Conservation (phyloP, 2,797 vertebrate genomes). For the Aplochiton taeniatus region DNA sequence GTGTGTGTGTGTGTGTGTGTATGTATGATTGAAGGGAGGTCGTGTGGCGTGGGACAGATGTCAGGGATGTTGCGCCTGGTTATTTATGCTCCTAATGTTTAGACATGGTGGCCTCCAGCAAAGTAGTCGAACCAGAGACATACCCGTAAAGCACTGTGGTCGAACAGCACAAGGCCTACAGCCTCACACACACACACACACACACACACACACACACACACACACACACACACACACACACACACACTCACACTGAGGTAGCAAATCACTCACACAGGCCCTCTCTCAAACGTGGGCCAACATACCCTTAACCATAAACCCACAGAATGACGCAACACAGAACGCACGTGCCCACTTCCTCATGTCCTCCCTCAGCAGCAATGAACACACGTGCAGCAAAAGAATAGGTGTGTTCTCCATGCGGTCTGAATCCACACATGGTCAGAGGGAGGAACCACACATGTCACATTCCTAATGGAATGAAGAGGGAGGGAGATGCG, state of each 20-base stretch:
- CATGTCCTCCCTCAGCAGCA: too few species aligned
- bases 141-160: conserved; percentile 21
- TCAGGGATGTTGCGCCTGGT: conserved; percentile 19
- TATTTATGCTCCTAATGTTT: conserved; percentile 32
- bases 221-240: conserved; percentile 4
- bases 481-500: too few species aligned
- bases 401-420: too few species aligned
- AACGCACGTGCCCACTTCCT: too few species aligned
- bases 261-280: not conserved
- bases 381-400: too few species aligned
- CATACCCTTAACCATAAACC: too few species aligned
- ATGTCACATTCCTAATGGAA: too few species aligned
- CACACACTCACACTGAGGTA: conserved; percentile 6
- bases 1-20: conserved; percentile 16
- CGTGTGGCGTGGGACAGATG: conserved; percentile 9
- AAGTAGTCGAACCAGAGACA: conserved; percentile 26
- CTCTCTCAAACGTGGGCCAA: too few species aligned
- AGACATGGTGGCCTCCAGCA: conserved; percentile 20
- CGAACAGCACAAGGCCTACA: conserved; percentile 21
- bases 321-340: too few species aligned
- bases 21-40: conserved; percentile 26
- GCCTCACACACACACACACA: conserved; percentile 2
- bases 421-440: too few species aligned
- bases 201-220: conserved; percentile 2
- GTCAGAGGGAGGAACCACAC: too few species aligned